These are phyloP conservation scores for Lordiphosa mommai DNA, from an alignment of 1,140 invertebrate species.

Conservation along the genomic window DNA sequence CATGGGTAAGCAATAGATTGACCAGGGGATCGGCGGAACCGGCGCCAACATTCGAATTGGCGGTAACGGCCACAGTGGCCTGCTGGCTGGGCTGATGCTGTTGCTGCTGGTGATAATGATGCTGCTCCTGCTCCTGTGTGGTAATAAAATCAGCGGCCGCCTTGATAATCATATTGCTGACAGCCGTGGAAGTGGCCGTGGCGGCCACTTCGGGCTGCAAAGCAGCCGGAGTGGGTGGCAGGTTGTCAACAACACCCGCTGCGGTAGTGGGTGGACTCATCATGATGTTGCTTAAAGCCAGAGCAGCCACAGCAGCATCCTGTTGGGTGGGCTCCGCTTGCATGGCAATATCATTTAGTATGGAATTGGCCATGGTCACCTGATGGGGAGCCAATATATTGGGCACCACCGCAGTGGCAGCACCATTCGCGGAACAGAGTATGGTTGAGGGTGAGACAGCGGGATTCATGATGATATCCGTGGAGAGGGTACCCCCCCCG, in stretches of 20 bases:
- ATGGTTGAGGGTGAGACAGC: slow-evolving; percentile 83
- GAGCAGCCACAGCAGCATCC: slow-evolving; percentile 66
- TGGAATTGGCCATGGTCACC: slow-evolving; percentile 78
- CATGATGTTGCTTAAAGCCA: slow-evolving; percentile 76
- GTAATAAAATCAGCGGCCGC: slow-evolving; percentile 84
- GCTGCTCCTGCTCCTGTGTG: slow-evolving; percentile 80
- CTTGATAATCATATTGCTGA: slow-evolving; percentile 84
- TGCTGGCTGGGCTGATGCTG: slow-evolving; percentile 25
- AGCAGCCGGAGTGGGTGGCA: slow-evolving; percentile 43
- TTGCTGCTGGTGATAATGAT: slow-evolving; percentile 53
- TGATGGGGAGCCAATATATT: slow-evolving; percentile 75
- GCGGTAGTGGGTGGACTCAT: slow-evolving; percentile 65
- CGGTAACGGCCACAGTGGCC: slow-evolving; percentile 14
- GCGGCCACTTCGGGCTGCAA: slow-evolving; percentile 76
- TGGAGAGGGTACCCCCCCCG: slow-evolving; percentile 81
- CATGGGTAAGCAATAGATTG: slow-evolving; percentile 43
- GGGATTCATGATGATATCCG: slow-evolving; percentile 83
- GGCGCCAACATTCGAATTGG: slow-evolving; percentile 17
- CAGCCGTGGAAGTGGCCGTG: slow-evolving; percentile 82
- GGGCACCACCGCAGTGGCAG: slow-evolving; percentile 82
- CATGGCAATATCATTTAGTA: slow-evolving; percentile 76
- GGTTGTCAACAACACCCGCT: slow-evolving; percentile 79
- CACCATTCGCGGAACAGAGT: slow-evolving; percentile 70
- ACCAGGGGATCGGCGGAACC: slow-evolving; percentile 36
- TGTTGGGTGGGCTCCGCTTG: slow-evolving; percentile 72